Percentiles rank a stretch among this genome's conserved stretches.
Conservation (phyloP, 2,113 vertebrate genomes). For the Albula glossodonta region DNA sequence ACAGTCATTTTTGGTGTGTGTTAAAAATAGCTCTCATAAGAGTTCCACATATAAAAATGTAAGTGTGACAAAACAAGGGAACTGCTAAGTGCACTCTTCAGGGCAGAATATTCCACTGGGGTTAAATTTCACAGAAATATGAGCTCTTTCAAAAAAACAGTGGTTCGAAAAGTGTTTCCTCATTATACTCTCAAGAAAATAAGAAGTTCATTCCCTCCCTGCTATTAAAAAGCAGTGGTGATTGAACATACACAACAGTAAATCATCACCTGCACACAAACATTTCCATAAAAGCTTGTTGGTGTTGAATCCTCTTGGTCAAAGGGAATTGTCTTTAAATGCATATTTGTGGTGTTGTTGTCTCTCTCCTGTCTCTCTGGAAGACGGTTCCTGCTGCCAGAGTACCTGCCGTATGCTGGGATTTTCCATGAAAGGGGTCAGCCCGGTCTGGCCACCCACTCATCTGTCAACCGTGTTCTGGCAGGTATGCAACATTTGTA, state of each 20-base stretch:
- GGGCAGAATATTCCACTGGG: no score
- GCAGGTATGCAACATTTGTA: constrained; percentile 76
- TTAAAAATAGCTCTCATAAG: neutral
- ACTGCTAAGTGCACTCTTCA: neutral
- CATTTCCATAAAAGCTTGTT: no score
- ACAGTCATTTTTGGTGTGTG: neutral
- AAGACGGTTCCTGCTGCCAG: constrained; percentile 93
- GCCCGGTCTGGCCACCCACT: constrained; percentile 94
- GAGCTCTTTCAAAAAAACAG: neutral
- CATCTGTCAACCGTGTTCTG: constrained; percentile 94
- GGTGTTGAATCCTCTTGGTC: no score
- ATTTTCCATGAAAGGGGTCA: constrained; percentile 98
- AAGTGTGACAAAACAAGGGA: neutral
- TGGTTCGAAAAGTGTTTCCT: no score
- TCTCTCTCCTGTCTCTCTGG: constrained; percentile 38
- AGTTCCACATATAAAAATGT: neutral
- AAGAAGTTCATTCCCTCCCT: neutral
- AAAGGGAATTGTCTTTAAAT: neutral
- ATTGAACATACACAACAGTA: neutral
- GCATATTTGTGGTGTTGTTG: neutral
- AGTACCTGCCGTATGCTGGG: constrained; percentile 97
- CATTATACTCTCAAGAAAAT: neutral
- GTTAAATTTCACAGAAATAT: neutral
- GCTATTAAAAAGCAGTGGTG: neutral
- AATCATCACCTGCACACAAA: no score